These are phyloP conservation scores for Pagrus major DNA, from an alignment of 2,113 vertebrate genomes.

Conservation along the genomic window DNA sequence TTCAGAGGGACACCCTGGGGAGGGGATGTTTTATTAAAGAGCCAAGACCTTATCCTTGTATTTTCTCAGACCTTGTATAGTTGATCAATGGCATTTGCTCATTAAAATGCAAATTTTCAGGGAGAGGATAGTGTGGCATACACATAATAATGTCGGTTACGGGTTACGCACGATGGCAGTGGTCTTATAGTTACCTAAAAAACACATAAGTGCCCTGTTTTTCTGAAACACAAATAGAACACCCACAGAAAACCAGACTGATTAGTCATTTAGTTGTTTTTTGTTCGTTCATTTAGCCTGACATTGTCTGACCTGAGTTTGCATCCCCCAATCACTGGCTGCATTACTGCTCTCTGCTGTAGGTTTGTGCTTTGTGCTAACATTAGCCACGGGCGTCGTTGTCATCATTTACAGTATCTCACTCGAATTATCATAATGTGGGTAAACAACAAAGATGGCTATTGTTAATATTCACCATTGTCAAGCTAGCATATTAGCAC, in stretches of 20 bases:
- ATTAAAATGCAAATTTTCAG: not conserved
- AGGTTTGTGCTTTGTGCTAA: no score
- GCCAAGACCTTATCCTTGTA: slow-evolving; percentile 7
- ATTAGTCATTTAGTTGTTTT: not conserved
- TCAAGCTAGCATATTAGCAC: no score
- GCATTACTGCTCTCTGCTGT: no score
- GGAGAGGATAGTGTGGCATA: not conserved
- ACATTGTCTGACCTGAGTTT: no score
- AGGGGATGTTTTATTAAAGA: slow-evolving; percentile 18
- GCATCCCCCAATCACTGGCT: no score
- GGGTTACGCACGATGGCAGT: not conserved
- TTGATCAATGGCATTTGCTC: not conserved
- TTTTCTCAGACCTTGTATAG: not conserved
- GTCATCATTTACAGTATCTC: no score
- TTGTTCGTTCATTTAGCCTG: not conserved
- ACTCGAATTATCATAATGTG: no score
- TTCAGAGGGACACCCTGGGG: not conserved
- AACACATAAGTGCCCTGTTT: not conserved
- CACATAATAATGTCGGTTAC: not conserved
- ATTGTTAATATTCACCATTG: no score
- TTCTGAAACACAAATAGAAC: not conserved
- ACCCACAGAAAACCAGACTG: no score
- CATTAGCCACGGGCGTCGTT: no score
- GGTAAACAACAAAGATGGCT: no score
- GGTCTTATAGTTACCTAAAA: not conserved